Evolutionary conservation across 2,888 invertebrate species (phyloP), one percentile per base, ranked within the genome.

Genomic region (Aplocera efformata): DNA sequence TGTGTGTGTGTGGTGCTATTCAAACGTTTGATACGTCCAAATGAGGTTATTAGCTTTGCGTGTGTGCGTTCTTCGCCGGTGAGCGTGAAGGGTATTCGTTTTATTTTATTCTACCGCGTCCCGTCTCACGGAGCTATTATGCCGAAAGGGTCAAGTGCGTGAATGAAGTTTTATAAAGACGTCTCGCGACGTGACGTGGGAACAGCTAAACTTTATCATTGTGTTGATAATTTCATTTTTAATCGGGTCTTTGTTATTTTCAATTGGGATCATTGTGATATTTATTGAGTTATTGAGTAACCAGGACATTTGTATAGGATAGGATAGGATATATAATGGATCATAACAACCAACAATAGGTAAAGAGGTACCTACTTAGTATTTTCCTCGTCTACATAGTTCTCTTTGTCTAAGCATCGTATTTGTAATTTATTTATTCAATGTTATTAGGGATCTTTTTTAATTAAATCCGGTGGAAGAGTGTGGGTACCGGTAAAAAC

Each of bases 61-160:
- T 64, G 62, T 63, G 69, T 66, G 62, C 46, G 67, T 51, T 32
- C 26, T 31, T 26, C 46, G 42, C 35, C 44, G 43, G 46, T 54
- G 54, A 46, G 53, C 52, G 54, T 60, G 61, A 58, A 69, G 65
- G 64, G 62, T 67, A 65, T 62, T 67, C 65, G 67, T 71, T 77
- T 77, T 75, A 66, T 79, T 72, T 73, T 67, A 74, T 79, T 79
- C 76, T 71, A 72, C 74, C 78, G 73, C 72, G 62, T 67, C 65
- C 66, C 72, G 67, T 67, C 71, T 71, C 67, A 69, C 59, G 44
- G 30, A 34, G 45, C 22, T 58, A 57, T 65, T 60, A 58, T 63
- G 58, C 73, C 76, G 76, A 81, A 82, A 80, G 85, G 86, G 84
- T 85, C 84, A 83, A 81, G 79, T 73, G 71, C 56, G 71, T 73